phyloP scores from a whole-genome alignment of 2,113 vertebrate species.

The Mormyrus lacerda region DNA sequence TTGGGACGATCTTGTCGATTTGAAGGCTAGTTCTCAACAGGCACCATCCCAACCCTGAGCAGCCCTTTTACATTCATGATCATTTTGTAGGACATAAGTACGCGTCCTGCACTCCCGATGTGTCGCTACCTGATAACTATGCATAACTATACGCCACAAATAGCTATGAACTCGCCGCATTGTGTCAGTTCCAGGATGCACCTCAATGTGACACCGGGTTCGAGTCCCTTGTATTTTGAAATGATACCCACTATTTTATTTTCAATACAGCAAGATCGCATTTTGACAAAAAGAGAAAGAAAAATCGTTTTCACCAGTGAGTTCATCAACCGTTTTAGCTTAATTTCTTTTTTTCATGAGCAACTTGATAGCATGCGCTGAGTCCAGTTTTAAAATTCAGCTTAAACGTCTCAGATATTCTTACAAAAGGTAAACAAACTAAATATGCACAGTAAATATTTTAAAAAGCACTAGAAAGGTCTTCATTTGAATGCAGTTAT shows the following conservation, averaged over 20 bases:
- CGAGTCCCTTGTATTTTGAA: neutral
- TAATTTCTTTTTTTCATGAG: constrained; percentile 34
- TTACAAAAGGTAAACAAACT: constrained; percentile 55
- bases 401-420: constrained; percentile 58
- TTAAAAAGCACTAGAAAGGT: constrained; percentile 59
- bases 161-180: neutral
- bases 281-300: constrained; percentile 3
- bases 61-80: constrained; percentile 74
- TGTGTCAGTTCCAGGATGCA: neutral
- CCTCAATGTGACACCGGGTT: neutral
- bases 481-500: constrained; percentile 71
- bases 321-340: constrained; percentile 46
- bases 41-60: constrained; percentile 73
- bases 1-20: constrained; percentile 61
- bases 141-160: neutral
- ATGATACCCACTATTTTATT: constrained; percentile 9
- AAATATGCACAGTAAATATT: constrained; percentile 60
- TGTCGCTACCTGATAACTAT: constrained; percentile 4
- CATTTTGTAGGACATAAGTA: constrained; percentile 65
- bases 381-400: constrained; percentile 51
- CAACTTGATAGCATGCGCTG: constrained; percentile 36
- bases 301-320: constrained; percentile 37
- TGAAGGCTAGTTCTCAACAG: constrained; percentile 66
- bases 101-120: constrained; percentile 59
- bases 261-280: constrained; percentile 16